Evolutionary conservation across 2,113 vertebrate genomes (phyloP), one percentile per base, ranked within the genome.

Genomic region (Tonatia bakeri): DNA sequence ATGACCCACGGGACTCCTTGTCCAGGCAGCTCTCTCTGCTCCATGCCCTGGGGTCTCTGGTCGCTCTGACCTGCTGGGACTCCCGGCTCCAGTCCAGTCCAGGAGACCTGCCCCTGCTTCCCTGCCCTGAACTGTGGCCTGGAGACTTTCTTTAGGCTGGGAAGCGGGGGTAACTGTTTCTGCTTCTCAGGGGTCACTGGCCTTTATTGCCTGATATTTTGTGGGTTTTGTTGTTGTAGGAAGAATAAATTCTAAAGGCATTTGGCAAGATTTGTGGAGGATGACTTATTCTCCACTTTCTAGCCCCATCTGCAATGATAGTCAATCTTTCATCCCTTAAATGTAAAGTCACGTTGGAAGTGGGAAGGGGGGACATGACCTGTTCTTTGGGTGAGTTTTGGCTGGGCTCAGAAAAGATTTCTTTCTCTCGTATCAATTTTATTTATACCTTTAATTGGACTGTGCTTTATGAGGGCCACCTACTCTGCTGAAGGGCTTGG

Each of bases 401-500:
- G 97, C 61, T 97, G 94, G 89, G 52, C 96, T 95, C 94, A 95
- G 93, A n/a, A 52, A 36, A 83, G 40, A 65, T 96, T 96, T 96
- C 94, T 97, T 94, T 93, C 90, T 96, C 88, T 91, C 86, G 61
- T 38, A 45, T 67, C 28, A n/a, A 45, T 16, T 33, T 94, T 95
- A 88, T 96, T 98, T 96, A 96, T 7, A 67, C 92, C 83, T 97
- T 80, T 97, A 84, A 33, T 0, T 3, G 91, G 84, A 17, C 22
- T 96, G 92, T 88, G 84, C 97, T 98, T 98, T 94, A 94, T 91
- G 94, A 69, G 93, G 88, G 24, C 96, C 94, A 97, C 95, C 95
- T 96, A 89, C 91, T 88, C 86, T 90, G 94, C 92, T 94, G 87
- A 19, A 52, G 50, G 91, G 82, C 97, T 98, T 61, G 88, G 56